These are phyloP conservation scores for Poeciliopsis retropinna DNA, from an alignment of 2,113 vertebrate genomes.

Conservation along the genomic window DNA sequence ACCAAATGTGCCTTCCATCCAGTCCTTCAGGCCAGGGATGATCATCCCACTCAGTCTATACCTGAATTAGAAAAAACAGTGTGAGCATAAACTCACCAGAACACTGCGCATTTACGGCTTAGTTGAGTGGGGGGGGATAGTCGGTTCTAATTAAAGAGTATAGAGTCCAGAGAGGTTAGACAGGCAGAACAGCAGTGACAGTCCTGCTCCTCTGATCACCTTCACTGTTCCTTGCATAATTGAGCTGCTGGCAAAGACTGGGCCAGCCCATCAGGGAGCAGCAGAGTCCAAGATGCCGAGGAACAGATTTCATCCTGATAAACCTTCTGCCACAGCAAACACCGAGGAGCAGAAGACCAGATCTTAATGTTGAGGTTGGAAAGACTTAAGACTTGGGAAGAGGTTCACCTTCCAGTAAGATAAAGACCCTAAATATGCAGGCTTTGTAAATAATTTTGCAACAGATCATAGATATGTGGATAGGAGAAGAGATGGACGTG, in stretches of 20 bases:
- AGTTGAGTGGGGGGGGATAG: neutral
- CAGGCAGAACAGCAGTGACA: constrained; percentile 39
- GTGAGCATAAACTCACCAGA: neutral
- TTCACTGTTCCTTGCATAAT: constrained; percentile 41
- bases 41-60: constrained; percentile 93
- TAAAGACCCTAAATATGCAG: neutral
- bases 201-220: constrained; percentile 36
- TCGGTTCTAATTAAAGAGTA: constrained; percentile 44
- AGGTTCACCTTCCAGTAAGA: neutral
- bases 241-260: constrained; percentile 58
- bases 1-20: constrained; percentile 92
- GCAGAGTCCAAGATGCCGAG: constrained; percentile 42
- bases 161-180: constrained; percentile 44
- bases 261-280: constrained; percentile 47
- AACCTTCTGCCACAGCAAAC: constrained; percentile 37
- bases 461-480: neutral
- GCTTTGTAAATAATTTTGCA: neutral
- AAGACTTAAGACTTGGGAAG: no score
- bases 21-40: constrained; percentile 92
- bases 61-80: constrained; percentile 69
- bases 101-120: neutral
- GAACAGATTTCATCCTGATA: constrained; percentile 54
- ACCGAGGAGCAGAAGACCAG: constrained; percentile 17
- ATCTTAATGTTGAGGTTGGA: neutral
- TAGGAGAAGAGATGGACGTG: constrained; percentile 11